phyloP scores from a whole-genome alignment of 2,113 vertebrate species.

The Hemiprocne comata region DNA sequence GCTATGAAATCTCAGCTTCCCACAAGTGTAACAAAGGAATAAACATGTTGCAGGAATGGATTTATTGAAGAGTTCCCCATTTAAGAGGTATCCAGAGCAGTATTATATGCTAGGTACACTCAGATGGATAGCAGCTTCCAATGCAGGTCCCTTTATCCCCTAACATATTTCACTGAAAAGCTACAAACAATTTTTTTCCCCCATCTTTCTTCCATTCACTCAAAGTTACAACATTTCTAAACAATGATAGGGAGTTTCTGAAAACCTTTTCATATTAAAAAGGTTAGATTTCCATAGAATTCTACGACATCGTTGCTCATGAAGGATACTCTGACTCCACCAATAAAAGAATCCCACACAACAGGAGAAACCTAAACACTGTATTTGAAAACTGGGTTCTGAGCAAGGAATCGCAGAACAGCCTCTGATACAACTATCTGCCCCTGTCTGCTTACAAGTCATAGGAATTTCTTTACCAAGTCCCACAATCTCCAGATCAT shows the following conservation, averaged over 20 bases:
- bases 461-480: neutral
- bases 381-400: neutral
- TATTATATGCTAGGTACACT: neutral
- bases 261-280: neutral
- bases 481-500: neutral
- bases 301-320: neutral
- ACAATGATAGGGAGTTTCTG: neutral
- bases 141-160: neutral
- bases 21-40: slow-evolving; percentile 30
- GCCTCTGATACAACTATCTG: neutral
- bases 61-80: slow-evolving; percentile 15
- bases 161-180: neutral
- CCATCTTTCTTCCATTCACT: neutral
- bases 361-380: rapidly evolving
- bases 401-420: neutral
- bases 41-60: slow-evolving; percentile 19
- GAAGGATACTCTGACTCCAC: neutral
- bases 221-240: neutral
- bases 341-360: neutral
- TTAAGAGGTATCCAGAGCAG: slow-evolving; percentile 49
- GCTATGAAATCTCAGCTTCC: neutral
- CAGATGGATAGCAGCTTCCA: slow-evolving; percentile 37
- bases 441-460: rapidly evolving
- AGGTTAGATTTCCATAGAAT: neutral
- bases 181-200: neutral